phyloP scores from a whole-genome alignment of 1,140 invertebrate genomes.

The Trachymyrmex septentrionalis region DNA sequence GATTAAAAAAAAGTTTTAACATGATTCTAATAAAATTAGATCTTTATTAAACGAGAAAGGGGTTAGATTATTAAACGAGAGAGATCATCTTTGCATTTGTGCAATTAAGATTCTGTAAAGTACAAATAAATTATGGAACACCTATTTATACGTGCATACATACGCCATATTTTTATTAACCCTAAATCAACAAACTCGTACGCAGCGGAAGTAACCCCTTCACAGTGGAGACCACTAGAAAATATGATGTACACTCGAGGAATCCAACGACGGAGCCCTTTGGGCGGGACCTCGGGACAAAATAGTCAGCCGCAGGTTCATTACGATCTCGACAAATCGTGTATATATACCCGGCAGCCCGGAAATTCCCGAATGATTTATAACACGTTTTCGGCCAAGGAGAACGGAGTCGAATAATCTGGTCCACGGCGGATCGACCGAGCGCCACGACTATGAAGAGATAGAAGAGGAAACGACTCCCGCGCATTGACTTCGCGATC shows the following conservation, averaged over 20 bases:
- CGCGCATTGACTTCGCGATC: slow-evolving; percentile 22
- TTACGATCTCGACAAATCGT: slow-evolving; percentile 59
- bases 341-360: slow-evolving; percentile 37
- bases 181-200: slow-evolving; percentile 12
- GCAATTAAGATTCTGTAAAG: background rate
- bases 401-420: slow-evolving; percentile 69
- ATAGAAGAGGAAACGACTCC: slow-evolving; percentile 21
- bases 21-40: too few species aligned
- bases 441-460: slow-evolving; percentile 32
- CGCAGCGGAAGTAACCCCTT: slow-evolving; percentile 17
- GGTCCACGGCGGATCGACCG: slow-evolving; percentile 61
- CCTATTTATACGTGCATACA: background rate
- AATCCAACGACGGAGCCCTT: slow-evolving; percentile 27
- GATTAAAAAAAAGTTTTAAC: too few species aligned
- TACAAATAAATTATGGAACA: background rate
- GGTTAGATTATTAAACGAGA: background rate
- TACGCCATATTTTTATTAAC: slow-evolving; percentile 7
- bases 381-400: slow-evolving; percentile 25
- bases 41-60: too few species aligned
- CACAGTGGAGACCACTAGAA: background rate
- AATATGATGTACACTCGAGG: slow-evolving; percentile 54
- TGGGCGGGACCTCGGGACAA: slow-evolving; percentile 49
- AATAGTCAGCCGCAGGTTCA: slow-evolving; percentile 55
- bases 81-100: background rate
- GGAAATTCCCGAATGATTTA: slow-evolving; percentile 50